Base-by-base conservation (phyloP, 2,888 invertebrate genomes). In the Zaprionus obscuricornis region DNA sequence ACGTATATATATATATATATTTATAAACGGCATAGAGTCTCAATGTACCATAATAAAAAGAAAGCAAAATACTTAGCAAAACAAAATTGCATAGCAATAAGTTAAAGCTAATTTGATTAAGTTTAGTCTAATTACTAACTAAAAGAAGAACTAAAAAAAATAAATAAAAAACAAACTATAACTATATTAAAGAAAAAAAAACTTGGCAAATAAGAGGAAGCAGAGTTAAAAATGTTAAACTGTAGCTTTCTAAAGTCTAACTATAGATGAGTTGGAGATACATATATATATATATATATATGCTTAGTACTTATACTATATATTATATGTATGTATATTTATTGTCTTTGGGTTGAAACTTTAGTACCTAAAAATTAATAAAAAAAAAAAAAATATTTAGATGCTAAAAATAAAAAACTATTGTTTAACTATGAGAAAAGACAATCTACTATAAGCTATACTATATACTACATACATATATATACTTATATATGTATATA, bases 71-170 rank as follows among this genome's bases (percentile, higher is more conserved):
- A 33, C 14, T 52, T 47, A 36, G 65, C 55, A 68, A 79, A 72
- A 79, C n/a, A n/a, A 69, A 69, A 73, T 79, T 79, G 79, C 79
- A 75, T 74, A 79, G 78, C 78, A 79, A 79, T 79, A 85, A 78
- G 85, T 78, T 64, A 58, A 69, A 60, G 69, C 74, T 82, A 78
- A 63, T 34, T 50, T 40, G 6, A 33, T 18, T 62, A 71, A 57
- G 50, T 56, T 66, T 60, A 70, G 70, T 66, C 43, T 71, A 55
- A n/a, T n/a, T n/a, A n/a, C n/a, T n/a, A n/a, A n/a, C n/a, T n/a
- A n/a, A n/a, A n/a, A n/a, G n/a, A n/a, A n/a, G n/a, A n/a, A n/a
- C 50, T 68, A 69, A 54, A 22, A 10, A 40, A n/a, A 18, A 36
- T 18, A 17, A 18, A n/a, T n/a, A n/a, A n/a, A n/a, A n/a, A n/a